Conservation (phyloP, 2,888 invertebrate genomes). For the Agonum fuliginosum region DNA sequence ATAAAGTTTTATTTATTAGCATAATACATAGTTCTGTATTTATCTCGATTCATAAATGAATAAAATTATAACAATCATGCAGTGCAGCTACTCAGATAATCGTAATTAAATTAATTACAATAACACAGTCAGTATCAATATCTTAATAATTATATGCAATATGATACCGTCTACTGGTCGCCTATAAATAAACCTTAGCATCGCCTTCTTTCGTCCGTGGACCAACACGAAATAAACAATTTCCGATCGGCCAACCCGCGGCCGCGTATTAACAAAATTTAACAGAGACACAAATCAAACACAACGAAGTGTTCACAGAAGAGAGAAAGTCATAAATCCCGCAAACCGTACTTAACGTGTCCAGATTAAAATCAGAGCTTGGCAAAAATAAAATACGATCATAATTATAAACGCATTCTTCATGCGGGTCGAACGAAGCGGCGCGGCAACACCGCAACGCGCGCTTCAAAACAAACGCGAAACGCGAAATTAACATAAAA, state of each 20-base stretch:
- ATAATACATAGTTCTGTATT: too few relatives aligned
- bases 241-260: not conserved
- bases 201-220: too few relatives aligned
- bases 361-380: slow-evolving; percentile 60
- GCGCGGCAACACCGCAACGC: not conserved
- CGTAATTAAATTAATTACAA: too few relatives aligned
- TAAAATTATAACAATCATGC: too few relatives aligned
- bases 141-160: not conserved
- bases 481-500: slow-evolving; percentile 47
- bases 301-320: slow-evolving; percentile 51
- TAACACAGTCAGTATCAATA: not conserved
- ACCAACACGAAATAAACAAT: not conserved
- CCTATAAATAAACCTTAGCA: not conserved
- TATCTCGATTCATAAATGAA: too few relatives aligned
- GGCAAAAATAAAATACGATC: slow-evolving; percentile 60
- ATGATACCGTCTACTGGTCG: not conserved
- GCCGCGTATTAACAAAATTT: slow-evolving; percentile 56
- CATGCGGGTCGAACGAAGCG: slow-evolving; percentile 39
- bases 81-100: too few relatives aligned
- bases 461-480: slow-evolving; percentile 34
- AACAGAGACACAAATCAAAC: slow-evolving; percentile 60
- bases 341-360: slow-evolving; percentile 59
- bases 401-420: slow-evolving; percentile 60
- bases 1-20: too few relatives aligned
- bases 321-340: slow-evolving; percentile 58